phyloP scores from a whole-genome alignment of 2,113 vertebrate species.

The Chloroceryle aenea region DNA sequence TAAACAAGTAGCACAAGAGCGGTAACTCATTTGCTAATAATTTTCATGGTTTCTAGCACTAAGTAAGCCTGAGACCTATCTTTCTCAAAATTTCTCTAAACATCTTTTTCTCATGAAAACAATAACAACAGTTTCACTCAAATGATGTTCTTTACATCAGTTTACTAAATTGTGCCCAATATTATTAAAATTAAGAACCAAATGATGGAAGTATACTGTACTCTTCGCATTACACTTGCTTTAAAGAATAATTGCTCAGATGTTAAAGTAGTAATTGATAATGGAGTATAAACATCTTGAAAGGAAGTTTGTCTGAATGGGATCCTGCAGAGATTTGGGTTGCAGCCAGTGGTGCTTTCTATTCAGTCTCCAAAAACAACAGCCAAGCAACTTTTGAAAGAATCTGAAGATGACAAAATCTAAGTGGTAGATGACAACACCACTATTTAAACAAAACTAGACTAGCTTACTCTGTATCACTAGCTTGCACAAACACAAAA shows the following conservation, averaged over 20 bases:
- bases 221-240: not conserved
- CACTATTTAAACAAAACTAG: not conserved
- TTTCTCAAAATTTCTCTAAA: not conserved
- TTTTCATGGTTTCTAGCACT: not conserved
- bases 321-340: not conserved
- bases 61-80: not conserved
- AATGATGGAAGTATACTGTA: not conserved
- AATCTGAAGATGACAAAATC: not conserved
- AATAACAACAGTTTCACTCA: not conserved
- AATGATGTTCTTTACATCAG: not conserved
- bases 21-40: not conserved
- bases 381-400: not conserved
- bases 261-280: not conserved
- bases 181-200: not conserved
- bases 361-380: not conserved
- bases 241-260: not conserved
- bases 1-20: not conserved
- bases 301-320: not conserved
- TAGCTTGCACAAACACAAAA: not conserved
- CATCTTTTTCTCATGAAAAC: not conserved
- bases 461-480: not conserved
- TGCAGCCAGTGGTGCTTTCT: not conserved
- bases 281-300: not conserved
- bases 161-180: not conserved
- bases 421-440: not conserved